phyloP scores from a whole-genome alignment of 2,888 invertebrate species.

The Diarsia brunnea region DNA sequence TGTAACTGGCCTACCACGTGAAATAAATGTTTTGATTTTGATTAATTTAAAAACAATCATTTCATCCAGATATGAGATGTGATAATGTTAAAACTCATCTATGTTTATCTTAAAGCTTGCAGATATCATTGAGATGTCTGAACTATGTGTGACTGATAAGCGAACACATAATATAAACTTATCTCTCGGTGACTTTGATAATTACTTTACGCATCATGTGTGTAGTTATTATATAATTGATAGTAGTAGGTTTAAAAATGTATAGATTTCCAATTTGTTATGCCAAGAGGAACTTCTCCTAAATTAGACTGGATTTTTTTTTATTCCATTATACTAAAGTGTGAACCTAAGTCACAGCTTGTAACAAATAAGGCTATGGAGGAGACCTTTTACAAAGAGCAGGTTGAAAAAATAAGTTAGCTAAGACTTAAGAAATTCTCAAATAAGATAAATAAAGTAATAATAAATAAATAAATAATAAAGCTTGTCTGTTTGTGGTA shows the following conservation, averaged over 20 bases:
- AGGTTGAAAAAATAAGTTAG: not conserved
- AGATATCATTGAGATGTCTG: slow-evolving; percentile 63
- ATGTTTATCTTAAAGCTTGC: slow-evolving; percentile 43
- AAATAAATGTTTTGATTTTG: too few relatives aligned
- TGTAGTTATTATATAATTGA: not conserved
- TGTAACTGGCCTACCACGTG: too few relatives aligned
- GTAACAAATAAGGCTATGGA: not conserved
- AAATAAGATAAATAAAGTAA: too few relatives aligned
- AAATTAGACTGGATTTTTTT: not conserved
- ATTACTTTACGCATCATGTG: slow-evolving; percentile 23
- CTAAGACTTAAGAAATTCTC: not conserved
- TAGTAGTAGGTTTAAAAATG: not conserved
- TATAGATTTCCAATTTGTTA: not conserved
- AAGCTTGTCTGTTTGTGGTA: not conserved
- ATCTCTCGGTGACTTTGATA: slow-evolving; percentile 59
- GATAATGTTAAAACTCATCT: slow-evolving; percentile 20
- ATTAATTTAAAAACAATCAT: slow-evolving; percentile 19
- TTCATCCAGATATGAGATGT: slow-evolving; percentile 1
- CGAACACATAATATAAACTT: slow-evolving; percentile 35
- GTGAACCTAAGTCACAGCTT: not conserved
- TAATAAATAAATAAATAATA: too few relatives aligned
- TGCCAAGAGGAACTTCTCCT: not conserved
- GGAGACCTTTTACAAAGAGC: not conserved
- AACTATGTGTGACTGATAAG: slow-evolving; percentile 55
- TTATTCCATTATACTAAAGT: not conserved